Percentiles rank a stretch among this genome's conserved stretches.
Evolutionary conservation across 1,140 invertebrate genomes (phyloP).

Genomic region (Brachionus paranguensis): DNA sequence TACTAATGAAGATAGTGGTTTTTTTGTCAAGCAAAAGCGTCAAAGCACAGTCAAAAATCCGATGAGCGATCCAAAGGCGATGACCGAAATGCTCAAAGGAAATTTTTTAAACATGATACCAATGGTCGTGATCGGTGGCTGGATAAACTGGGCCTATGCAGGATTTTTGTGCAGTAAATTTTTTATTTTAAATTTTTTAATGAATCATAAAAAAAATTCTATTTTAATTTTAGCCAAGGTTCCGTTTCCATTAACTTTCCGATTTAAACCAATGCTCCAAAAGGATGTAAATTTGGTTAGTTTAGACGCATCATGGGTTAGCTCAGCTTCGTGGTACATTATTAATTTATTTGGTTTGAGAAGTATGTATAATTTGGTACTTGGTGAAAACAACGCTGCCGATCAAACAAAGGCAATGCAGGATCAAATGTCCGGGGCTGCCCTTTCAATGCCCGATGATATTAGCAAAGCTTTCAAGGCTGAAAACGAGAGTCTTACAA

Average conservation of each 20-base stretch:
- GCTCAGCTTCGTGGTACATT: slow-evolving; percentile 99
- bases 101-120: slow-evolving; percentile 93
- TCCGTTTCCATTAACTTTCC: slow-evolving; percentile 90
- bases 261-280: slow-evolving; percentile 99
- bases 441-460: slow-evolving; percentile 92
- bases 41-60: slow-evolving; percentile 67
- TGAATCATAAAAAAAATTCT: background rate
- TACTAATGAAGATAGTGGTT: slow-evolving; percentile 83
- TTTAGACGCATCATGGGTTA: slow-evolving; percentile 95
- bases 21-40: slow-evolving; percentile 71
- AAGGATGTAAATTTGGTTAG: slow-evolving; percentile 88
- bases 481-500: slow-evolving; percentile 97
- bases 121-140: slow-evolving; percentile 96
- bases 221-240: slow-evolving; percentile 71
- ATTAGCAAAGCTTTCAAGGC: slow-evolving; percentile 97
- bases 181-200: background rate
- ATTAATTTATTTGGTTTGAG: slow-evolving; percentile 96
- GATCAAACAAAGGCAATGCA: slow-evolving; percentile 93
- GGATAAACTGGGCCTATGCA: slow-evolving; percentile 99
- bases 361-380: slow-evolving; percentile 91
- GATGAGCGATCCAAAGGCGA: slow-evolving; percentile 77
- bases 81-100: slow-evolving; percentile 98
- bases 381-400: slow-evolving; percentile 97
- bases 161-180: slow-evolving; percentile 89
- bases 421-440: slow-evolving; percentile 93